A percentile compares a stretch with the other conserved stretches of the same genome.
phyloP scores from a whole-genome alignment of 2,888 invertebrate species.

The Alsophila aescularia region DNA sequence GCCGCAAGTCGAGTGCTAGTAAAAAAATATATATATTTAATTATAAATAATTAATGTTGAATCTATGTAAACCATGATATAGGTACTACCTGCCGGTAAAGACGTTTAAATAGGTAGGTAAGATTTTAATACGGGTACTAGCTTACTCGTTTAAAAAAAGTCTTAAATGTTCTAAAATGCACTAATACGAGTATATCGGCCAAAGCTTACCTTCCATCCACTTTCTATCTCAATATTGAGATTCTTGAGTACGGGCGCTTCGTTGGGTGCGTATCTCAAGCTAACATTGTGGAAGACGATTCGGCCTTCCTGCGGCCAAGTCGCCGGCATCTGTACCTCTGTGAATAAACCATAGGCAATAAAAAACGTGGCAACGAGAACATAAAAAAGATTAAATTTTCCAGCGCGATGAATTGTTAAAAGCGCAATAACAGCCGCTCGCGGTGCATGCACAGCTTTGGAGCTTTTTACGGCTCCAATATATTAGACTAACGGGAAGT shows the following conservation, averaged over 20 bases:
- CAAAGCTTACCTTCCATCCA: slow-evolving; percentile 71
- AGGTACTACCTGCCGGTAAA: too few species aligned
- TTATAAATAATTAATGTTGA: too few species aligned
- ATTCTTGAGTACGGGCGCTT: slow-evolving; percentile 85
- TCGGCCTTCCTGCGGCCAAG: slow-evolving; percentile 86
- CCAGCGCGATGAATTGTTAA: slow-evolving; percentile 38
- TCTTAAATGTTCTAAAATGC: not conserved
- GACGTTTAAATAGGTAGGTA: too few species aligned
- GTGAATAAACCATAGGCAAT: slow-evolving; percentile 39
- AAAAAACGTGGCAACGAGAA: slow-evolving; percentile 31
- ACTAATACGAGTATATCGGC: not conserved
- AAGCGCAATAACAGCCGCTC: slow-evolving; percentile 34
- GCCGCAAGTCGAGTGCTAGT: too few species aligned
- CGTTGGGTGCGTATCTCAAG: slow-evolving; percentile 86
- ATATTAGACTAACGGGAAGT: slow-evolving; percentile 16
- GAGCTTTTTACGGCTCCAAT: slow-evolving; percentile 14
- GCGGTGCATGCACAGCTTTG: slow-evolving; percentile 16
- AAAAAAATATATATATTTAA: too few species aligned
- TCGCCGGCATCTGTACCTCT: slow-evolving; percentile 79
- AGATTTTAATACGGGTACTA: too few species aligned
- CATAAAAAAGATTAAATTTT: slow-evolving; percentile 41
- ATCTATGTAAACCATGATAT: too few species aligned
- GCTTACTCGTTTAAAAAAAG: too few species aligned
- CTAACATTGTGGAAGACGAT: slow-evolving; percentile 85
- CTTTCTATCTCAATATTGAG: slow-evolving; percentile 68